A percentile compares a stretch with the other conserved stretches of the same genome.
Evolutionary conservation across 53 echinoderm and acorn worm genomes (phyloP).

Genomic region (Antedon mediterranea): DNA sequence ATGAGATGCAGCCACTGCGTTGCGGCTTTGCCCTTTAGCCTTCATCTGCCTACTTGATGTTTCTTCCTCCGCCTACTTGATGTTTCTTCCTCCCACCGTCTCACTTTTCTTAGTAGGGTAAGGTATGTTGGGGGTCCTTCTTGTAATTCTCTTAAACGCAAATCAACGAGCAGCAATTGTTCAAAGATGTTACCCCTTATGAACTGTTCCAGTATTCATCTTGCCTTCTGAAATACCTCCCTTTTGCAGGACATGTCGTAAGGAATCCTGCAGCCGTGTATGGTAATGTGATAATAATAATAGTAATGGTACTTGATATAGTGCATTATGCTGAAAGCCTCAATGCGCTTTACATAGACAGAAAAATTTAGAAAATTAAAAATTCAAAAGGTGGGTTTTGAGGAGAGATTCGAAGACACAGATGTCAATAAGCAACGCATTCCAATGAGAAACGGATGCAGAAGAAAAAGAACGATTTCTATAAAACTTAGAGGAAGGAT

Average conservation of each 20-base stretch:
- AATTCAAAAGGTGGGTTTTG: no score
- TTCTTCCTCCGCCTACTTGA: no score
- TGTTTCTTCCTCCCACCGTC: neutral
- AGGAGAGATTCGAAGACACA: no score
- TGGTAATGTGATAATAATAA: neutral
- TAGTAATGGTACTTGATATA: no score
- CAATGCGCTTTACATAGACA: no score
- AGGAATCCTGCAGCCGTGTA: neutral
- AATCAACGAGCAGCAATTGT: neutral
- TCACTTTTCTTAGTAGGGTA: neutral
- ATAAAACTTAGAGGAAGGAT: no score
- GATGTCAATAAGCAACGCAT: no score
- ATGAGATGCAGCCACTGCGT: no score
- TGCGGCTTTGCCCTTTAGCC: neutral
- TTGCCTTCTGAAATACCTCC: neutral
- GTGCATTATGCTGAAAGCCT: no score
- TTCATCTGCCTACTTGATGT: neutral
- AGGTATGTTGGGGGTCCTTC: neutral
- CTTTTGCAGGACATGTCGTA: neutral
- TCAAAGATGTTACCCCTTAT: neutral
- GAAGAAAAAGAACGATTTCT: no score
- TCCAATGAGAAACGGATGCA: no score
- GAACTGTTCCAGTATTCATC: neutral
- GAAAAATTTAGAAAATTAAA: no score
- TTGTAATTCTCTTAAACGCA: neutral